These are phyloP conservation scores for Pimephales promelas DNA, from an alignment of 2,113 vertebrate genomes.

Conservation along the genomic window DNA sequence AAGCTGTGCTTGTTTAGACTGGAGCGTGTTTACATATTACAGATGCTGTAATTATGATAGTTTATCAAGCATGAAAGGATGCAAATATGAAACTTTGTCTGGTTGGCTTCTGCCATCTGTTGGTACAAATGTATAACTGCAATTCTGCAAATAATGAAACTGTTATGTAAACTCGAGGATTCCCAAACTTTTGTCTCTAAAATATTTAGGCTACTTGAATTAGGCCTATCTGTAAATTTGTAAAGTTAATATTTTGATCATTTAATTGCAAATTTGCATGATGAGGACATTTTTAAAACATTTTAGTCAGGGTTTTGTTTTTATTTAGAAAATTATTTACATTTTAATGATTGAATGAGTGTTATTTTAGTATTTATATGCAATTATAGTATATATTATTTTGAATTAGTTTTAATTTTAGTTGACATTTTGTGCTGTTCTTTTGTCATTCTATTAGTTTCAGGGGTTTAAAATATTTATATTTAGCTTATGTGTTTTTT, in stretches of 20 bases:
- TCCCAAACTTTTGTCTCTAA: neutral
- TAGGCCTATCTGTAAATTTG: neutral
- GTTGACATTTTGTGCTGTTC: neutral
- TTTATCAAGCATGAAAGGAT: neutral
- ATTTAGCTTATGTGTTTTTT: neutral
- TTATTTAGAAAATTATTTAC: neutral
- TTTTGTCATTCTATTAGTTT: neutral
- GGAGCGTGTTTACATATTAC: neutral
- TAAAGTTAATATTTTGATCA: neutral
- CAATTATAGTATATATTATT: neutral
- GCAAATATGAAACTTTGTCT: neutral
- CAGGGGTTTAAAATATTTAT: neutral
- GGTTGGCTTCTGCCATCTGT: constrained; percentile 42
- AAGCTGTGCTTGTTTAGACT: neutral
- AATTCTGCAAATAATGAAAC: neutral
- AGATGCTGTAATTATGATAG: neutral
- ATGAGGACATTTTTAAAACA: neutral
- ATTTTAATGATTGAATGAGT: neutral
- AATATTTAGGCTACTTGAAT: neutral
- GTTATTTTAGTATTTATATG: neutral
- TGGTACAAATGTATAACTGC: constrained; percentile 6
- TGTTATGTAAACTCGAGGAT: neutral
- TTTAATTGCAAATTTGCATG: too few relatives aligned
- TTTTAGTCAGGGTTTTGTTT: too few relatives aligned
- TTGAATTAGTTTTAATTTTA: neutral